Percentiles rank a stretch among this genome's conserved stretches.
Evolutionary conservation across 2,888 invertebrate genomes (phyloP).

Genomic region (Apotomis betuletana): DNA sequence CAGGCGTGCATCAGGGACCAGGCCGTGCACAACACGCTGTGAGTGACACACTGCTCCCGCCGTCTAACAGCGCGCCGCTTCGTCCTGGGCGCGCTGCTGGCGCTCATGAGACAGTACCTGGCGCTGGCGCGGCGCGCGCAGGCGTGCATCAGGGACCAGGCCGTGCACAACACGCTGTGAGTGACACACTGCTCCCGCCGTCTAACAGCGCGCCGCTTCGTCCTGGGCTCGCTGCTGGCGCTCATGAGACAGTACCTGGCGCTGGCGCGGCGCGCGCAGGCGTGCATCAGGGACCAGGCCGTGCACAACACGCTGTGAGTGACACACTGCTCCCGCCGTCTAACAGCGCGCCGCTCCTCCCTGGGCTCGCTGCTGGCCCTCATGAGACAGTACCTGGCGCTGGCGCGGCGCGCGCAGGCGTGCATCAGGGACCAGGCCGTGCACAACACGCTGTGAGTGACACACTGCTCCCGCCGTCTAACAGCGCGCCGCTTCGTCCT

Average conservation of each 20-base stretch:
- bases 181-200: slow-evolving; percentile 46
- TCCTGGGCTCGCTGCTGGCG: slow-evolving; percentile 49
- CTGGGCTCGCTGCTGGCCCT: slow-evolving; percentile 49
- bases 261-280: slow-evolving; percentile 68
- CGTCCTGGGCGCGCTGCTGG: slow-evolving; percentile 55
- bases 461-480: slow-evolving; percentile 10
- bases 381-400: slow-evolving; percentile 68
- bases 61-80: not conserved
- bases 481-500: too few species aligned
- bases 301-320: slow-evolving; percentile 70
- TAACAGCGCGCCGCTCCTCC: too few species aligned
- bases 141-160: slow-evolving; percentile 72
- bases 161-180: slow-evolving; percentile 67
- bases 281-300: slow-evolving; percentile 71
- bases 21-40: too few species aligned
- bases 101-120: slow-evolving; percentile 65
- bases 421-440: slow-evolving; percentile 71
- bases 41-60: too few species aligned
- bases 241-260: slow-evolving; percentile 67
- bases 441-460: slow-evolving; percentile 66
- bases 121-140: slow-evolving; percentile 68
- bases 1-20: too few species aligned
- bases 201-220: too few species aligned
- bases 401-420: slow-evolving; percentile 70
- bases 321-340: slow-evolving; percentile 9